Evolutionary conservation across 1,140 invertebrate genomes (phyloP), one percentile per base, ranked within the genome.

Genomic region (Drosophila parvula): DNA sequence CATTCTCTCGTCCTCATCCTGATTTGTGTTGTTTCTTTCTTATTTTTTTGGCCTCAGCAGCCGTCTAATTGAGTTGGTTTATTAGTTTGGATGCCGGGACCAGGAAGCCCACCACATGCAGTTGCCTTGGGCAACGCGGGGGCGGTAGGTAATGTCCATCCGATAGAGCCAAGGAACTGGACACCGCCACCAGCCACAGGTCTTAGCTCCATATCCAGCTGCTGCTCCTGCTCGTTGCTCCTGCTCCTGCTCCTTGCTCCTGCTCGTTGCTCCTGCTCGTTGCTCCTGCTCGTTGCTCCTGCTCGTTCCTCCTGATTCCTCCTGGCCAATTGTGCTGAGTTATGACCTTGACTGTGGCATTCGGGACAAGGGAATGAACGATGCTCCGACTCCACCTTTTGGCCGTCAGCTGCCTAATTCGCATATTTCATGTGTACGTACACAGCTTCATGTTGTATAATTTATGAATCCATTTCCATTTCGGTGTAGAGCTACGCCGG

Each of bases 381-480:
- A 16, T n/a, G 16, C 41, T 44, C 16, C 43, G 12, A 7, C 10
- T 36, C 28, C 57, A 34, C 3, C 14, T 43, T 28, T 40, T n/a
- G n/a, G 28, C 16, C 34, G 22, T 11, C 27, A 47, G 34, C 38
- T 45, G 22, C 48, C 32, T 36, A 47, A 74, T 74, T 74, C 47
- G 68, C 58, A 74, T 74, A 67, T 76, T 76, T 76, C 74, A 76
- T 67, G 32, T 48, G 18, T 53, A 22, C 51, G 32, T 43, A 67
- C 56, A 50, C 56, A 50, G 74, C 74, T 53, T 78, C 53, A 61
- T 75, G 65, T 78, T 86, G 62, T 75, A 81, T 85, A 81, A 85
- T 81, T 85, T 85, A 86, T 85, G 82, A 86, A 88, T 79, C 78
- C 78, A 84, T 84, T 81, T 57, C 40, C 53, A 81, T 86, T 80